Evolutionary conservation across 2,113 vertebrate species (phyloP), one percentile per base, ranked within the genome.

Genomic region (Murina feae): DNA sequence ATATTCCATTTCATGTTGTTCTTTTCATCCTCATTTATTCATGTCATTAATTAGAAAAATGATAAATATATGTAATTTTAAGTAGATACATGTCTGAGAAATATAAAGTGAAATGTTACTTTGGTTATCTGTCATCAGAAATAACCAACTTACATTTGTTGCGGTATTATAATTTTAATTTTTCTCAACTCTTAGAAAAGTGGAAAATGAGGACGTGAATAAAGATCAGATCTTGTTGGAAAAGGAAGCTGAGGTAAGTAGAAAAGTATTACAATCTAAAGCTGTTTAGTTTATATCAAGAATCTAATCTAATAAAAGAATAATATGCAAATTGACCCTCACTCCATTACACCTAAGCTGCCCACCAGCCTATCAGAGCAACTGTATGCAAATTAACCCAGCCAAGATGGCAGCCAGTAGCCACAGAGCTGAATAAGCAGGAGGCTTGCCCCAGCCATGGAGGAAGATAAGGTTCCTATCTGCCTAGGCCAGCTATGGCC

Each of bases 191-290:
- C 69, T 71, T 97, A 99, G 99, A 96, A 99, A 99, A 96, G 98
- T 99, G 37, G 99, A 99, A 97, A 99, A 99, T 0, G 99, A 99
- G 98, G 99, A 99, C 97, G 98, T 98, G 97, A 99, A 99, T 97
- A 99, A 99, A 98, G 99, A 99, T 92, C 99, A 99, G 93, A 99
- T 99, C 97, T 98, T 99, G 58, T 98, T 98, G 97, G 99, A 99
- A 98, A 99, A 99, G 98, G 99, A 99, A 98, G 99, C 99, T 90
- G 99, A 99, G 98, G 99, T 99, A 97, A 97, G 98, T 91, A 28
- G 13, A 20, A 20, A 30, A 86, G 39, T 14, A 5, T 1, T 42
- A 1, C 58, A 17, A 2, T 44, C 63, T 51, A 3, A 20, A 71
- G 35, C 20, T 69, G 28, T 55, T 49, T 21, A 28, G 12, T 49